A percentile compares a stretch with the other conserved stretches of the same genome.
Conservation (phyloP, 2,113 vertebrate genomes). For the Oryzias melastigma region DNA sequence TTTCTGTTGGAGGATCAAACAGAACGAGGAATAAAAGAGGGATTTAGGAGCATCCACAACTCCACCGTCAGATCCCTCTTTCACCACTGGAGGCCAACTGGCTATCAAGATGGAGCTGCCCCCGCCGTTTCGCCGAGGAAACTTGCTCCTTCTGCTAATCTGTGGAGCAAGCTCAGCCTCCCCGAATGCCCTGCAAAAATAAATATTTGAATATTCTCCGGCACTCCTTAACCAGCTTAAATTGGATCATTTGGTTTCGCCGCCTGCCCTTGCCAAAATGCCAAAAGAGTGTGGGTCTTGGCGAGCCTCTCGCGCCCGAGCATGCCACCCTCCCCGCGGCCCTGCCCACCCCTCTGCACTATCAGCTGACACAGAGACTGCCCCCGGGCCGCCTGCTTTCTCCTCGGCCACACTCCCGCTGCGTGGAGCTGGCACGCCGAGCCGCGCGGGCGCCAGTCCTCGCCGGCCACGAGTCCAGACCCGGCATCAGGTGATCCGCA, state of each 20-base stretch:
- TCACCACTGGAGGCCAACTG: slow-evolving; percentile 75
- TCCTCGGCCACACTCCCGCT: slow-evolving; percentile 73
- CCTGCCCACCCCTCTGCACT: slow-evolving; percentile 77
- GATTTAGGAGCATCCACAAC: slow-evolving; percentile 34
- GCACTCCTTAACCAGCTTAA: slow-evolving; percentile 81
- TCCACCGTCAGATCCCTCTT: slow-evolving; percentile 66
- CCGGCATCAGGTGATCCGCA: slow-evolving; percentile 30
- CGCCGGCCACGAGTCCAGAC: slow-evolving; percentile 56
- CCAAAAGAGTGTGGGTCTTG: slow-evolving; percentile 82
- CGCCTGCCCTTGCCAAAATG: slow-evolving; percentile 82
- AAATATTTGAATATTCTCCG: slow-evolving; percentile 84
- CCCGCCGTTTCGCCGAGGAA: slow-evolving; percentile 46
- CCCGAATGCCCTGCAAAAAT: slow-evolving; percentile 74
- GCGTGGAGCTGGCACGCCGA: slow-evolving; percentile 58
- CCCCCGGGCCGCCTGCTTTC: slow-evolving; percentile 69
- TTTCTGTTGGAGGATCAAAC: slow-evolving; percentile 1
- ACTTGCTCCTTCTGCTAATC: slow-evolving; percentile 63
- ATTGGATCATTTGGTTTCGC: slow-evolving; percentile 80
- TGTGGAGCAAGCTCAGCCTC: slow-evolving; percentile 62
- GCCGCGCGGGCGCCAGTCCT: slow-evolving; percentile 45
- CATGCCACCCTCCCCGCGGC: slow-evolving; percentile 63
- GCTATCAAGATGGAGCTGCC: slow-evolving; percentile 64
- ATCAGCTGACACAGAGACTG: slow-evolving; percentile 82
- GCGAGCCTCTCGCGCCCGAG: slow-evolving; percentile 68
- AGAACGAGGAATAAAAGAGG: slow-evolving; percentile 37